Conservation (phyloP, 2,113 vertebrate genomes). For the Cyanocitta stelleri region DNA sequence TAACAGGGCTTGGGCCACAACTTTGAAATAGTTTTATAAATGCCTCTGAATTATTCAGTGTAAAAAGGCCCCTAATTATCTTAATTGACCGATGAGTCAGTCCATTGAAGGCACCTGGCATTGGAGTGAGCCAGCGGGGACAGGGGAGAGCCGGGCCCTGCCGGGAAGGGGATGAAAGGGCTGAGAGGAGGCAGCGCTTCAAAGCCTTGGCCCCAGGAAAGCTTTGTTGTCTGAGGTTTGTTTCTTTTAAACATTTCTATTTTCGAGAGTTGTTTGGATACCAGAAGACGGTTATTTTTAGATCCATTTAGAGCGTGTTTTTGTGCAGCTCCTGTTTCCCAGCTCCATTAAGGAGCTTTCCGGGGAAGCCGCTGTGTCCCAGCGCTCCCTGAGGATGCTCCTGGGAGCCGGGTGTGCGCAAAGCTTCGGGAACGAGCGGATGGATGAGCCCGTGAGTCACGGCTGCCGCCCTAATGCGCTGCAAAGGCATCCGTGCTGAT, state of each 20-base stretch:
- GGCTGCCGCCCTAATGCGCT: not conserved
- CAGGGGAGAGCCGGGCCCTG: accelerated
- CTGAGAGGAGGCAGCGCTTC: accelerated
- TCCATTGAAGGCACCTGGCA: accelerated
- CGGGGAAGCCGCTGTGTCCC: not conserved
- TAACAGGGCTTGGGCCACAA: accelerated
- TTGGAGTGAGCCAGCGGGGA: accelerated
- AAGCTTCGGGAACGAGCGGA: not conserved
- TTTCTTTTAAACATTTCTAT: not conserved
- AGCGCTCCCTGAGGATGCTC: not conserved
- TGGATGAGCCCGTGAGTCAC: not conserved
- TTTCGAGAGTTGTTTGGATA: not conserved
- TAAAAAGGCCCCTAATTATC: not conserved
- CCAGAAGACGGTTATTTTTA: not conserved
- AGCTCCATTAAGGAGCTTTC: not conserved
- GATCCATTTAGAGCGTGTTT: not conserved
- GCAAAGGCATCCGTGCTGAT: not conserved
- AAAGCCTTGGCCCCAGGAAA: not conserved
- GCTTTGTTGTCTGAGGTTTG: not conserved
- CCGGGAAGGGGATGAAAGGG: accelerated
- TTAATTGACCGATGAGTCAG: not conserved
- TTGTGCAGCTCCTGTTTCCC: not conserved
- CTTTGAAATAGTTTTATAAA: not conserved
- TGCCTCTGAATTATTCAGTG: not conserved
- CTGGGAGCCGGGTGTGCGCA: not conserved